A percentile compares a stretch with the other conserved stretches of the same genome.
Conservation (phyloP, 2,797 vertebrate species). For the Erethizon dorsatum region DNA sequence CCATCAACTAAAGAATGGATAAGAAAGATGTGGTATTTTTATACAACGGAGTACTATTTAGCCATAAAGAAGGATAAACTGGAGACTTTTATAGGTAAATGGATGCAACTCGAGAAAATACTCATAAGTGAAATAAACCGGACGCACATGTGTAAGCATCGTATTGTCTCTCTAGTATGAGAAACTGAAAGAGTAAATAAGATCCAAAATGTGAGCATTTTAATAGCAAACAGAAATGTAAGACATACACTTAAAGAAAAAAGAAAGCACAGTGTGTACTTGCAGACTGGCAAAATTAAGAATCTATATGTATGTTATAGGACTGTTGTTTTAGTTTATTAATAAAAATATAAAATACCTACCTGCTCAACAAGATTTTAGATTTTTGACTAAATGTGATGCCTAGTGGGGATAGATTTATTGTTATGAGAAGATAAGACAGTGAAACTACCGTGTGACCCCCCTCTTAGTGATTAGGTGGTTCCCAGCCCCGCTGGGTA, state of each 20-base stretch:
- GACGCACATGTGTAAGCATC: too few species aligned
- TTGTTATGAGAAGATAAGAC: not conserved
- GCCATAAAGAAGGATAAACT: too few species aligned
- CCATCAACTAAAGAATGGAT: too few species aligned
- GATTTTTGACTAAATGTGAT: not conserved
- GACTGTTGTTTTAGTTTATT: not conserved
- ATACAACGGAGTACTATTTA: too few species aligned
- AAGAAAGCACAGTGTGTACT: not conserved
- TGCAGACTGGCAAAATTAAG: not conserved
- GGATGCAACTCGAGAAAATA: too few species aligned
- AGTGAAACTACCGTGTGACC: not conserved
- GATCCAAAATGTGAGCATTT: not conserved
- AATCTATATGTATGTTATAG: not conserved
- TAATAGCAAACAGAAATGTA: conserved; percentile 12
- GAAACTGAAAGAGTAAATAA: too few species aligned
- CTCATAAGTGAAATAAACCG: too few species aligned
- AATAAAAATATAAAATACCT: not conserved
- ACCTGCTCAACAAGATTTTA: not conserved
- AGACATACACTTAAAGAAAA: not conserved
- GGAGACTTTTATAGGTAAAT: too few species aligned
- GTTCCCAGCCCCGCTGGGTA: not conserved
- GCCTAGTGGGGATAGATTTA: not conserved
- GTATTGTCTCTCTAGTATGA: too few species aligned
- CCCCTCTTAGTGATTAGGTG: not conserved
- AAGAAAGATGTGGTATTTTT: too few species aligned